Evolutionary conservation across 2,797 vertebrate species (phyloP).

Genomic region (Chaetodon trifasciatus): DNA sequence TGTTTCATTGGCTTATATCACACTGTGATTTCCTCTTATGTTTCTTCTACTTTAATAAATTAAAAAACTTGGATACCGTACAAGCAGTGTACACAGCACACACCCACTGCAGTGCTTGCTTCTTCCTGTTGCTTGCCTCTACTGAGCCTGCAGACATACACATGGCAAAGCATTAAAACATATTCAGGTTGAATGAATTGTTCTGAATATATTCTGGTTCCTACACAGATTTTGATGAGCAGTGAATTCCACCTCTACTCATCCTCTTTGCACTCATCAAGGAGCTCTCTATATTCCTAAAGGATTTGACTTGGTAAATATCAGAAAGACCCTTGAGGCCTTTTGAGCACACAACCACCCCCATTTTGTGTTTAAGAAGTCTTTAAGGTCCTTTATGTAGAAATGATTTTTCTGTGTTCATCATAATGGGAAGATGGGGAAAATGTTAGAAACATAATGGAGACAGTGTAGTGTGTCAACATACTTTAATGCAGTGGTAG

Average conservation of each 20-base stretch:
- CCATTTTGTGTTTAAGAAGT: conserved; percentile 30
- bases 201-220: background rate
- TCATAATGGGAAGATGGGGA: background rate
- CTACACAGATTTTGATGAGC: background rate
- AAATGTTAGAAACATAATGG: background rate
- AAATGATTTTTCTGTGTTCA: conserved; percentile 6
- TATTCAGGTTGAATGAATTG: background rate
- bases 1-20: background rate
- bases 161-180: background rate
- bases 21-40: background rate
- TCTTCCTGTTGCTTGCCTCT: background rate
- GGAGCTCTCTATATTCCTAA: conserved; percentile 44
- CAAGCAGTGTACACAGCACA: background rate
- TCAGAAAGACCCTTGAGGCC: conserved; percentile 27
- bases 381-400: conserved; percentile 16
- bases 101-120: background rate
- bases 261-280: conserved; percentile 13
- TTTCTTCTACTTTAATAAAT: background rate
- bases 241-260: conserved; percentile 24
- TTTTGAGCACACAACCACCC: conserved; percentile 28
- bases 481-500: background rate
- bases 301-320: conserved; percentile 49
- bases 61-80: too few species aligned
- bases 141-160: background rate
- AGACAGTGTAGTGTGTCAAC: background rate